Base-by-base conservation (phyloP, 2,797 vertebrate species). In the Gastrophryne carolinensis region DNA sequence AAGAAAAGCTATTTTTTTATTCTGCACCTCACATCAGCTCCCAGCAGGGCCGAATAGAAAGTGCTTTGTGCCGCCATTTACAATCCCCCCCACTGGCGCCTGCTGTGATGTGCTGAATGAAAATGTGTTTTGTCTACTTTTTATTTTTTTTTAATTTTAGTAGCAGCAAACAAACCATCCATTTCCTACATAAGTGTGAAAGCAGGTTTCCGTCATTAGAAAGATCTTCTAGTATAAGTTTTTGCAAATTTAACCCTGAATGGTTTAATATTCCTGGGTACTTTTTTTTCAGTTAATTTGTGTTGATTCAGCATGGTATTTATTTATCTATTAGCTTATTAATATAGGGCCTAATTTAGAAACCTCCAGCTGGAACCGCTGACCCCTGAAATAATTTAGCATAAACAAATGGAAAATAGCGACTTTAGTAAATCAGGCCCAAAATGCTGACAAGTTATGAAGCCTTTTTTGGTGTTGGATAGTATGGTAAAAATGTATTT, bases 11-110 rank as follows among this genome's bases (percentile, higher is more conserved):
- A 12, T 41, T 69, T 67, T 75, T 75, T 62, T 44, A 75, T 75
- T 68, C 54, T 23, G 34, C 26, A 68, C 64, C 73, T 68, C 52
- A 41, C 64, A 30, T 60, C 24, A 35, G 24, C 54, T 75, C 73
- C 3, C 64, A 53, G 73, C 64, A 68, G 73, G 73, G 29, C 64
- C 11, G 9, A 62, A 35, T 34, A 60, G n/a, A 54, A 77, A 77
- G 60, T 57, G 50, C 29, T 71, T 77, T 72, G 73, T 76, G 57
- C 50, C 58, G 64, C 37, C 54, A 75, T 75, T 75, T 75, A 58
- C 41, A 65, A 64, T 17, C 61, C 67, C 75, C 72, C 58, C 50
- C 39, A 70, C 65, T 71, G 67, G 29, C 50, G 13, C 75, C 75
- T 50, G 67, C 67, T 77, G 75, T 35, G 37, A 35, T 56, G 27